phyloP scores from a whole-genome alignment of 2,888 invertebrate species.

The Onchidella celtica region DNA sequence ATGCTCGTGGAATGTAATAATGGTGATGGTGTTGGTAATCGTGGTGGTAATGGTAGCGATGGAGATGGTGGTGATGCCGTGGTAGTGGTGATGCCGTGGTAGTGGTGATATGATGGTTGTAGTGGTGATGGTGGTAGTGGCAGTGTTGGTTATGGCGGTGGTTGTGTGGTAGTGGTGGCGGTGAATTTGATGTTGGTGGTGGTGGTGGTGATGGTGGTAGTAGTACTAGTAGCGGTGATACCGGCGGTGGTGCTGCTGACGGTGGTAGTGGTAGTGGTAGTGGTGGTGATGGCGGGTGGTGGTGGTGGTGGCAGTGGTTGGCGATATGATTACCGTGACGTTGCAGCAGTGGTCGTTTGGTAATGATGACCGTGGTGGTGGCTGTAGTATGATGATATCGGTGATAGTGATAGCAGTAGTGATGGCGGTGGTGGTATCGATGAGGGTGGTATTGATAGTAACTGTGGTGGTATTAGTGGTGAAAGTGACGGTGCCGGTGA shows the following conservation, averaged over 20 bases:
- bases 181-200: not conserved
- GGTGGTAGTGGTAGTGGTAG: conserved; percentile 17
- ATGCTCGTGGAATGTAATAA: too few species aligned
- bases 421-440: not conserved
- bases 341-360: too few species aligned
- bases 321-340: too few species aligned
- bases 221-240: conserved; percentile 15
- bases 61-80: not conserved
- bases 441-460: conserved; percentile 36
- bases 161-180: not conserved
- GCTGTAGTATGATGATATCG: not conserved
- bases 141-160: not conserved
- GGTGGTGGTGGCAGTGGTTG: too few species aligned
- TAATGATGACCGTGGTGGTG: not conserved
- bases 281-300: too few species aligned
- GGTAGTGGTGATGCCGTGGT: too few species aligned
- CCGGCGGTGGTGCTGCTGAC: not conserved
- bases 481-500: conserved; percentile 26
- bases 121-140: too few species aligned
- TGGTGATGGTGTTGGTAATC: not conserved
- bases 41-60: conserved; percentile 1
- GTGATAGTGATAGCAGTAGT: not conserved
- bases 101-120: too few species aligned
- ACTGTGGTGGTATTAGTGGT: conserved; percentile 14
- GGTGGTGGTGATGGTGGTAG: not conserved